Conservation (phyloP, 2,113 vertebrate genomes). For the Atlantisia rogersi region DNA sequence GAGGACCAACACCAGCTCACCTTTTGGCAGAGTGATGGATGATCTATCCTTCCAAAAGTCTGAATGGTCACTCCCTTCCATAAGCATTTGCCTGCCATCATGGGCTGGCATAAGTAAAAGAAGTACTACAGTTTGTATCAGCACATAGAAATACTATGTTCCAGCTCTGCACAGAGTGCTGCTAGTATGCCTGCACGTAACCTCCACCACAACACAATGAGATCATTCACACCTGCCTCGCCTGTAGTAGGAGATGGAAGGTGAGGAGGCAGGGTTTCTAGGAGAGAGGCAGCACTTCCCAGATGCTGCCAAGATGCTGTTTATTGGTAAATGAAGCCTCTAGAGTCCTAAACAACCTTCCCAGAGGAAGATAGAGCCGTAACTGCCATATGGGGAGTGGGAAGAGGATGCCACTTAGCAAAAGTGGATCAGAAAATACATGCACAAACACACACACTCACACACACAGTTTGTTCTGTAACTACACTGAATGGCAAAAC, state of each 20-base stretch:
- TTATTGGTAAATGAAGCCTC: constrained; percentile 73
- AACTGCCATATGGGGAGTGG: constrained; percentile 80
- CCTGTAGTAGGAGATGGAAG: constrained; percentile 57
- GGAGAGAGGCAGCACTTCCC: constrained; percentile 64
- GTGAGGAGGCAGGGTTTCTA: constrained; percentile 46
- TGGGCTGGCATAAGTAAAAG: not conserved
- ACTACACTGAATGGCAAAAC: constrained; percentile 26
- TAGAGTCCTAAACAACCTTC: constrained; percentile 72
- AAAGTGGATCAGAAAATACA: constrained; percentile 77
- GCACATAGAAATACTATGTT: constrained; percentile 38
- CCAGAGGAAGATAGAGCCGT: constrained; percentile 65
- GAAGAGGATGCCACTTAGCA: constrained; percentile 76
- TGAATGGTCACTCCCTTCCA: not conserved
- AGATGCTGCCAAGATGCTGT: constrained; percentile 75
- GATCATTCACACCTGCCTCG: constrained; percentile 61
- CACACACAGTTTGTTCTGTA: constrained; percentile 54
- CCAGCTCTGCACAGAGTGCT: constrained; percentile 2
- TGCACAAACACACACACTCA: constrained; percentile 69
- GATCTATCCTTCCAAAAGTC: not conserved
- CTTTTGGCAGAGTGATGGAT: not conserved
- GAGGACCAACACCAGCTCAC: not conserved
- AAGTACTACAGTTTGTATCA: not conserved
- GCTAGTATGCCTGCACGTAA: constrained; percentile 30
- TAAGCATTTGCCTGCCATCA: not conserved
- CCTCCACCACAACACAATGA: constrained; percentile 51